These are phyloP conservation scores for Echiichthys vipera DNA, from an alignment of 2,797 vertebrate species.

Conservation along the genomic window DNA sequence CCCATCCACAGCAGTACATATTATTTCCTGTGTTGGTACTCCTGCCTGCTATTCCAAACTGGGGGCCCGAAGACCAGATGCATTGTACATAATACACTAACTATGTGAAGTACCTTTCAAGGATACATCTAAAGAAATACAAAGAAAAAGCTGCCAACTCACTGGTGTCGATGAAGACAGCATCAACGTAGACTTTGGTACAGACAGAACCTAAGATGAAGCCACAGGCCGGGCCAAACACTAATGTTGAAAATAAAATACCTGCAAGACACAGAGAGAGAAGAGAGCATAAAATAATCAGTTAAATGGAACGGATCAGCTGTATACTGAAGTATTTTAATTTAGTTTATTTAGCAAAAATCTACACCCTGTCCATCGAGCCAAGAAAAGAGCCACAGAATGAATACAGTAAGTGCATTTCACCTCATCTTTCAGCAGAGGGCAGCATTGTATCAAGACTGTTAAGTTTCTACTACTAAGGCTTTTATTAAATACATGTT, in stretches of 20 bases:
- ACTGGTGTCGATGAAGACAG: constrained; percentile 98
- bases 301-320: neutral
- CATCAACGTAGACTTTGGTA: constrained; percentile 99
- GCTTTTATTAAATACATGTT: neutral
- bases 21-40: no score
- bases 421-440: constrained; percentile 49
- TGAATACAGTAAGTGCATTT: constrained; percentile 7
- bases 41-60: no score
- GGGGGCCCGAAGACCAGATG: no score
- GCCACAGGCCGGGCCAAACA: constrained; percentile 98
- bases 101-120: no score
- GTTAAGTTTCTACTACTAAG: neutral
- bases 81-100: no score
- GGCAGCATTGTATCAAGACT: constrained; percentile 48
- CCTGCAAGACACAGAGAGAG: constrained; percentile 81
- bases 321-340: neutral
- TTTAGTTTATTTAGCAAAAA: neutral
- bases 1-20: no score
- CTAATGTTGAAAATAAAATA: constrained; percentile 98
- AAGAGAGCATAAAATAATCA: neutral
- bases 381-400: neutral
- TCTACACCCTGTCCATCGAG: neutral
- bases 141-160: constrained; percentile 69
- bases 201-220: constrained; percentile 99
- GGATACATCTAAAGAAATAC: neutral